Conservation (phyloP, 2,113 vertebrate species). For the Trogon surrucura region DNA sequence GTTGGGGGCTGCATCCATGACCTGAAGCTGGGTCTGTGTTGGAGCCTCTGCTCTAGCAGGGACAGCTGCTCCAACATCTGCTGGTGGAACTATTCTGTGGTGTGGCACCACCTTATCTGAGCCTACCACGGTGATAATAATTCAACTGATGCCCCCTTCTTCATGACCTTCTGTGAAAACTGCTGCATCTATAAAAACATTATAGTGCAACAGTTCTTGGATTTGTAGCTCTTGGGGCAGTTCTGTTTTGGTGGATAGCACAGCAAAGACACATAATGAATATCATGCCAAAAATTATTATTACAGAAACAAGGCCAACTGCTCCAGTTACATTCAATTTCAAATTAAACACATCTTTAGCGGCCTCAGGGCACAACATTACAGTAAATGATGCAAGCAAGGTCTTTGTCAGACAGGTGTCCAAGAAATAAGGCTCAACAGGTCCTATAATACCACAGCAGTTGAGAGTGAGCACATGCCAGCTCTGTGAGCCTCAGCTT, state of each 20-base stretch:
- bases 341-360: slow-evolving; percentile 82
- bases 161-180: neutral
- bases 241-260: slow-evolving; percentile 81
- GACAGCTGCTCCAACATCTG: neutral
- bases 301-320: slow-evolving; percentile 78
- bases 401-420: neutral
- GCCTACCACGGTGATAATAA: neutral
- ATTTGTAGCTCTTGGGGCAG: slow-evolving; percentile 70
- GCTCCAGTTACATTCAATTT: slow-evolving; percentile 85
- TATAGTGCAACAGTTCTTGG: neutral
- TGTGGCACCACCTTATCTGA: neutral
- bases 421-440: neutral
- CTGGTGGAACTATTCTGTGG: neutral
- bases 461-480: neutral
- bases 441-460: neutral
- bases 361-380: slow-evolving; percentile 74
- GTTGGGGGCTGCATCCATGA: neutral
- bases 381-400: neutral
- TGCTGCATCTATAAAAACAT: neutral
- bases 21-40: neutral
- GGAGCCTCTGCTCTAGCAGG: neutral
- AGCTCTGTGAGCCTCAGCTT: neutral
- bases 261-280: slow-evolving; percentile 87
- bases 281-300: slow-evolving; percentile 88
- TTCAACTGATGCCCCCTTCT: neutral